phyloP scores from a whole-genome alignment of 2,888 invertebrate genomes.

The Calameuta pallipes region DNA sequence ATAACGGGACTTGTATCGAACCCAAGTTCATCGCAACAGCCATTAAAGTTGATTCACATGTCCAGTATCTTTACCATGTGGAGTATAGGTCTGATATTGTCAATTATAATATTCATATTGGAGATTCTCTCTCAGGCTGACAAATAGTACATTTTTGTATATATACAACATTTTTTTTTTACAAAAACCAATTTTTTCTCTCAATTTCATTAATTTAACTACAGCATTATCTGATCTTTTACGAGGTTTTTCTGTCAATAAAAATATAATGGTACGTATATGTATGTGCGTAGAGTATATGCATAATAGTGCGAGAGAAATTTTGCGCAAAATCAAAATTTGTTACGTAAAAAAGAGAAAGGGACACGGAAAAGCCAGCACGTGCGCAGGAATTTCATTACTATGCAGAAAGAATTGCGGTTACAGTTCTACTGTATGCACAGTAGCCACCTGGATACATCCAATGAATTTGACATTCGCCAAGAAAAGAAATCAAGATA shows the following conservation, averaged over 20 bases:
- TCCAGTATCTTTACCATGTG: constrained; percentile 6
- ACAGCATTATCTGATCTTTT: neutral
- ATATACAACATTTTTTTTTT: too few species aligned
- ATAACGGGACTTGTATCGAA: neutral
- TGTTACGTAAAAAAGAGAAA: neutral
- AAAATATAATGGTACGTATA: too few species aligned
- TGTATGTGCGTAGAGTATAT: too few species aligned
- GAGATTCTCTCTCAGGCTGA: too few species aligned
- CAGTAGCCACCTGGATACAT: neutral
- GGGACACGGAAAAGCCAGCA: neutral
- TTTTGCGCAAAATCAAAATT: neutral
- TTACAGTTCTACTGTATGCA: neutral
- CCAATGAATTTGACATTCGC: neutral
- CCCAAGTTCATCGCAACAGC: neutral
- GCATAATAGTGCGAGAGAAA: neutral
- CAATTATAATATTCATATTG: too few species aligned
- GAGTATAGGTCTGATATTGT: neutral
- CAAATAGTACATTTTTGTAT: too few species aligned
- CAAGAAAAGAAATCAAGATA: neutral
- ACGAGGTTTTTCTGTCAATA: too few species aligned
- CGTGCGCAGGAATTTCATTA: neutral
- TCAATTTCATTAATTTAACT: neutral
- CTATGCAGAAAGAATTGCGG: neutral
- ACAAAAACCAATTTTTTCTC: neutral
- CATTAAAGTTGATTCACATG: constrained; percentile 4